Conservation (phyloP, 2,888 invertebrate genomes). For the Galeopsomyia nigrocyanea region DNA sequence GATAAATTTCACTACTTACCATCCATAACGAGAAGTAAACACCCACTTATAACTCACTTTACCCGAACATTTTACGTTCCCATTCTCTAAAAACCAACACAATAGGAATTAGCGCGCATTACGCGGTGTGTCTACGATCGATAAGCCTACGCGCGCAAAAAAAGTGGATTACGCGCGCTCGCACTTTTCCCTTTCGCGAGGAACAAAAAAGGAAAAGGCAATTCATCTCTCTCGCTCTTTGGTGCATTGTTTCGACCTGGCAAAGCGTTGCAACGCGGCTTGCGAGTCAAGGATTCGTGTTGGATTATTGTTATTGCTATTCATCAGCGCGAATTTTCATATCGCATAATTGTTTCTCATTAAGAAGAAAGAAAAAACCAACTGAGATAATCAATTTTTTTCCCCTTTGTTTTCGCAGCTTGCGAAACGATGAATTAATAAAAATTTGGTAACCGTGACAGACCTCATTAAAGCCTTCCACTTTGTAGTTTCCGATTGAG, state of each 20-base stretch:
- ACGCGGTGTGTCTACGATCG: slow-evolving; percentile 30
- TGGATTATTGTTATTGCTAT: no score
- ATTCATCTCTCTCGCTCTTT: slow-evolving; percentile 18
- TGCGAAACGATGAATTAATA: not conserved
- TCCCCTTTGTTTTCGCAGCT: not conserved
- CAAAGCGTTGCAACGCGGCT: no score
- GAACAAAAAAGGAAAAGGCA: not conserved
- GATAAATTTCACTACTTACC: no score
- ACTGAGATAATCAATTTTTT: not conserved
- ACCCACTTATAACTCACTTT: no score
- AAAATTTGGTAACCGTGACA: slow-evolving; percentile 11
- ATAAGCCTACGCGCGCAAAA: slow-evolving; percentile 21
- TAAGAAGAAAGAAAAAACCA: not conserved
- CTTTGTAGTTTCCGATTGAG: slow-evolving; percentile 29
- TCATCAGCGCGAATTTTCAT: not conserved
- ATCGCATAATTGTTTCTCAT: not conserved
- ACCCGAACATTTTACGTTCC: no score
- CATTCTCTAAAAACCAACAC: no score
- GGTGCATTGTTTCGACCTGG: not conserved
- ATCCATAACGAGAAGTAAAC: no score
- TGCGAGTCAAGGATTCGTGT: no score
- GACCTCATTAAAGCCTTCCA: slow-evolving; percentile 5
- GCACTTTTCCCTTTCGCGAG: slow-evolving; percentile 28
- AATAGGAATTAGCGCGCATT: slow-evolving; percentile 6
- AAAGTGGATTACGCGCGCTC: slow-evolving; percentile 9